phyloP scores from a whole-genome alignment of 2,888 invertebrate genomes.

The Enoplolaimus lenunculus region DNA sequence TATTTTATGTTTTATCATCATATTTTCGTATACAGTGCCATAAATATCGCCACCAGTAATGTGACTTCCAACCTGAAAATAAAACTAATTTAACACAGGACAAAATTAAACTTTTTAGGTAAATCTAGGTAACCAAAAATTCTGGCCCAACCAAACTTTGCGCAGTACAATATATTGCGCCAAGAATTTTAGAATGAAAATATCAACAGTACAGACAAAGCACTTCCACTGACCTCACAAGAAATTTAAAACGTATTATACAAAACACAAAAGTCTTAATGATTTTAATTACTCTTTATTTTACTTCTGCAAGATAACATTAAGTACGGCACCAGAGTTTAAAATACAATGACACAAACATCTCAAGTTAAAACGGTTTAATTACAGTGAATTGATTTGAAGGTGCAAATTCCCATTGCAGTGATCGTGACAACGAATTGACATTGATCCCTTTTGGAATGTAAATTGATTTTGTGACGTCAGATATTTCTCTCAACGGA shows the following conservation, averaged over 20 bases:
- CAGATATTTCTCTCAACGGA: conserved; percentile 82
- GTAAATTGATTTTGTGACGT: conserved; percentile 86
- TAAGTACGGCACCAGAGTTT: neutral
- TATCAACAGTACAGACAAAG: no score
- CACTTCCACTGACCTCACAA: no score
- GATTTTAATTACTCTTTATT: no score
- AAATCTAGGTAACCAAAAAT: no score
- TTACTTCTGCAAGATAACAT: neutral
- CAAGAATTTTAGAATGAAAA: no score
- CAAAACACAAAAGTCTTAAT: no score
- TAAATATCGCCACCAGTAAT: conserved; percentile 95
- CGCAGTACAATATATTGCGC: no score
- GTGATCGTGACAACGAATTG: conserved; percentile 66
- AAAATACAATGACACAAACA: conserved; percentile 8
- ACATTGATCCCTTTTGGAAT: conserved; percentile 97
- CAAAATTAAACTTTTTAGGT: no score
- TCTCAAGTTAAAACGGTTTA: no score
- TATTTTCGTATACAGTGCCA: conserved; percentile 89
- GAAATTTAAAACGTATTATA: no score
- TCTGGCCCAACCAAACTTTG: no score
- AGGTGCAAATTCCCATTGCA: conserved; percentile 83
- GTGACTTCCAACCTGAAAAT: conserved; percentile 70
- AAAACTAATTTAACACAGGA: no score
- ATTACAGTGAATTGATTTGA: conserved; percentile 28
- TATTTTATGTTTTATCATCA: conserved; percentile 90